Conservation (phyloP, 2,888 invertebrate genomes). For the Poecilus cupreus region DNA sequence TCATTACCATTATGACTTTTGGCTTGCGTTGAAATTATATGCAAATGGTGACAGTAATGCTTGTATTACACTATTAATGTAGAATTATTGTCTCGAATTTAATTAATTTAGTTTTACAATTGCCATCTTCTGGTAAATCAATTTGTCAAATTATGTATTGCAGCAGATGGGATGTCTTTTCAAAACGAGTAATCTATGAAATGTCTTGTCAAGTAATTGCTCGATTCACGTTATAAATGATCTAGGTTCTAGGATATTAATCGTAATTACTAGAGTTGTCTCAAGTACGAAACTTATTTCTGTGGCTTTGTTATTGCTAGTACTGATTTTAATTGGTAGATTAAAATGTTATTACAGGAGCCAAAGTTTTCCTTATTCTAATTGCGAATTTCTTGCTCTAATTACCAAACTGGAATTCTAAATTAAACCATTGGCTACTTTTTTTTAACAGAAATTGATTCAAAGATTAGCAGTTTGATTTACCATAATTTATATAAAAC, state of each 20-base stretch:
- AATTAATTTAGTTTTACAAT: constrained; percentile 34
- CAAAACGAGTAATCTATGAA: constrained; percentile 6
- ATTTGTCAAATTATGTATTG: constrained; percentile 22
- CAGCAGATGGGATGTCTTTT: not conserved
- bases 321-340: constrained; percentile 22
- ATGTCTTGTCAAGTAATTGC: constrained; percentile 13
- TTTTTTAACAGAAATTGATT: no score
- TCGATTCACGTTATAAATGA: constrained; percentile 20
- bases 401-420: not conserved
- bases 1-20: constrained; percentile 8
- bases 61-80: constrained; percentile 20
- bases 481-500: no score
- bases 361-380: not conserved
- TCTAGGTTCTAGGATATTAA: constrained; percentile 28
- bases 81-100: constrained; percentile 22
- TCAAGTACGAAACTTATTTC: constrained; percentile 14
- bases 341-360: constrained; percentile 28
- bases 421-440: no score
- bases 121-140: not conserved
- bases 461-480: no score
- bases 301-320: not conserved
- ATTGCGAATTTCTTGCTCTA: not conserved
- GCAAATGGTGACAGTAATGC: constrained; percentile 6
- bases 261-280: constrained; percentile 12
- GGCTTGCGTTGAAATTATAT: constrained; percentile 8